These are phyloP conservation scores for Enteromius paludinosus DNA, from an alignment of 2,797 vertebrate species.

Conservation along the genomic window DNA sequence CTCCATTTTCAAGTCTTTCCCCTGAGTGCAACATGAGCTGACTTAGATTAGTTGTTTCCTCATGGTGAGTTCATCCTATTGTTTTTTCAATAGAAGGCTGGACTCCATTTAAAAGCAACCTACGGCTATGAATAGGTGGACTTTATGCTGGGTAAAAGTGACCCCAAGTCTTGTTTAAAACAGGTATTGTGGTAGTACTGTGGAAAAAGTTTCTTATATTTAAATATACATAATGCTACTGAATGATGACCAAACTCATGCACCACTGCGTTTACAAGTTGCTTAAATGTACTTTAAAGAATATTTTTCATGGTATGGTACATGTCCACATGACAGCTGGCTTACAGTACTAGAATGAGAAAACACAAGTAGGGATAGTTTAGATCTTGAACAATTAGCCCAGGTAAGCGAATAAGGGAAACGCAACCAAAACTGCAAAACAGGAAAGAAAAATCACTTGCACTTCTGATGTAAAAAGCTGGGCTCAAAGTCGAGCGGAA, in stretches of 20 bases:
- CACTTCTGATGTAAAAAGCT: constrained; percentile 34
- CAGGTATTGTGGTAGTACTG: background rate
- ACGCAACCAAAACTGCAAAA: background rate
- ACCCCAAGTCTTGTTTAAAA: background rate
- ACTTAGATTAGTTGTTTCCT: constrained; percentile 54
- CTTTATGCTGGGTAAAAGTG: background rate
- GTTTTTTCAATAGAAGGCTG: constrained; percentile 32
- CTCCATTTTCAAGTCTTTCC: constrained; percentile 79
- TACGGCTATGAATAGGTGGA: background rate
- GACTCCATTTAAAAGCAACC: constrained; percentile 9
- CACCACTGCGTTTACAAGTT: background rate
- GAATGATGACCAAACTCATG: background rate
- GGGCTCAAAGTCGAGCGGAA: constrained; percentile 61
- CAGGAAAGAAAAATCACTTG: constrained; percentile 10
- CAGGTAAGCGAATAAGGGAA: background rate
- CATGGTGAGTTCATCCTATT: constrained; percentile 52
- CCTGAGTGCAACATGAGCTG: constrained; percentile 70
- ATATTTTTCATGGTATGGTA: background rate
- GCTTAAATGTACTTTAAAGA: background rate
- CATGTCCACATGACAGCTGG: background rate
- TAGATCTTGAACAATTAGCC: background rate
- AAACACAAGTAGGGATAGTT: background rate
- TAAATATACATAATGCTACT: background rate
- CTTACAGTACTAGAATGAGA: background rate
- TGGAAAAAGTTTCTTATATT: background rate